Percentiles rank a stretch among this genome's conserved stretches.
These are phyloP conservation scores for Nemapogon koenigi DNA, from an alignment of 2,888 invertebrate genomes.

Conservation along the genomic window DNA sequence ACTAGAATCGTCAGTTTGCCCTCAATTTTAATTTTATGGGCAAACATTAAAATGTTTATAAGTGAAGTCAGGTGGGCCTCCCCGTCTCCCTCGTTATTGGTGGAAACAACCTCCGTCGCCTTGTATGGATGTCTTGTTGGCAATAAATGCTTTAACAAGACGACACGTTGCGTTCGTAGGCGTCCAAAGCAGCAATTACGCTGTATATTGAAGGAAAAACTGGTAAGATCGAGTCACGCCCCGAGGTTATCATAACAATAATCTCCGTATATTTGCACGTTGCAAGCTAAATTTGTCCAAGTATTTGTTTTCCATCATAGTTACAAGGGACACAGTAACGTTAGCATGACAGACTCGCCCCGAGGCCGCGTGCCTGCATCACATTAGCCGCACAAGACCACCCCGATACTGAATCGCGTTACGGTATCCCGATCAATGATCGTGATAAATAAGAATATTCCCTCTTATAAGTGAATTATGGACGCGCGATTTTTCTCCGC, in stretches of 20 bases:
- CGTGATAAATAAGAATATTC: too few relatives aligned
- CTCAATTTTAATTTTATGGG: background rate
- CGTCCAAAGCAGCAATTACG: slow-evolving; percentile 20
- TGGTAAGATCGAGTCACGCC: slow-evolving; percentile 3
- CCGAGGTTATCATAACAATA: slow-evolving; percentile 1
- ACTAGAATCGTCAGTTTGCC: too few relatives aligned
- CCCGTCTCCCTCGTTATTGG: background rate
- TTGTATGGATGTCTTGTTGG: slow-evolving; percentile 28
- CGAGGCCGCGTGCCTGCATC: slow-evolving; percentile 28
- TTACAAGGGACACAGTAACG: slow-evolving; percentile 5
- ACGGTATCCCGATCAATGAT: too few relatives aligned
- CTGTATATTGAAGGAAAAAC: slow-evolving; percentile 1
- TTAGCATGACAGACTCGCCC: background rate
- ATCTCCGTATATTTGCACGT: too few relatives aligned
- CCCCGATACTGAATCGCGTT: slow-evolving; percentile 24
- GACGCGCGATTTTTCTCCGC: too few relatives aligned
- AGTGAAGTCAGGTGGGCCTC: background rate
- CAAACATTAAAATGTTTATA: background rate
- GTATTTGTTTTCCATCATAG: background rate
- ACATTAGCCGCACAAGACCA: slow-evolving; percentile 38
- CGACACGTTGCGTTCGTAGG: slow-evolving; percentile 46
- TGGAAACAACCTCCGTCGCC: slow-evolving; percentile 21
- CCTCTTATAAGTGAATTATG: too few relatives aligned
- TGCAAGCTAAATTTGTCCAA: background rate
- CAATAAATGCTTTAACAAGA: slow-evolving; percentile 31